Conservation (phyloP, 2,797 vertebrate species). For the Eulemur rubriventer region DNA sequence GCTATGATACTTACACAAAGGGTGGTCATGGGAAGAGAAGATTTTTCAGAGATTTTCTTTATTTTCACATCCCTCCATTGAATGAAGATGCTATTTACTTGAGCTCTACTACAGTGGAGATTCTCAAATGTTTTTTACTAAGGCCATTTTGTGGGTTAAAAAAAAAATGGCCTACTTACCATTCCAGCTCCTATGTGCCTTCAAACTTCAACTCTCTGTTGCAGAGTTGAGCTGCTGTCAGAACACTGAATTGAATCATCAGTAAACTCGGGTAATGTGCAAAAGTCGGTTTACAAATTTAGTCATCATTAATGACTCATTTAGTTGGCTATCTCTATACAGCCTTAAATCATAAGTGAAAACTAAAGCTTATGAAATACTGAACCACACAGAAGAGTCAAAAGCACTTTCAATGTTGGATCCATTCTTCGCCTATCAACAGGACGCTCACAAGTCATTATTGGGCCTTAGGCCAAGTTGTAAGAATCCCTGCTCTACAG, state of each 20-base stretch:
- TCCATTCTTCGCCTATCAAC: neutral
- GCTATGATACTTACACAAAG: neutral
- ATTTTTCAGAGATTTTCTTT: neutral
- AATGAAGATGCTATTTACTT: neutral
- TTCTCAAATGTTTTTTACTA: neutral
- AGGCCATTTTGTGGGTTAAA: neutral
- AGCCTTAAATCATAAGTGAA: neutral
- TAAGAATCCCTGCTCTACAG: neutral
- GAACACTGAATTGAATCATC: neutral
- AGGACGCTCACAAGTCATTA: neutral
- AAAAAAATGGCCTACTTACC: neutral
- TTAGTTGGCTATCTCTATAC: neutral
- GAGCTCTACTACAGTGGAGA: neutral
- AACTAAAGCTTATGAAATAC: neutral
- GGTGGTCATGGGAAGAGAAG: neutral
- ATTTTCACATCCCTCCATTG: neutral
- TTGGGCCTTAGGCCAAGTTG: neutral
- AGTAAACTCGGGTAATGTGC: neutral
- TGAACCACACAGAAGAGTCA: neutral
- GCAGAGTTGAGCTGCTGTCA: neutral
- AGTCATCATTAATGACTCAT: neutral
- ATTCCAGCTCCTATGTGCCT: neutral
- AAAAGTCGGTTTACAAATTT: neutral
- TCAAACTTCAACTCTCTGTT: conserved; percentile 34
- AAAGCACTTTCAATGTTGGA: neutral